Evolutionary conservation across 2,888 invertebrate species (phyloP), one percentile per base, ranked within the genome.

Genomic region (Prenolepis imparis): DNA sequence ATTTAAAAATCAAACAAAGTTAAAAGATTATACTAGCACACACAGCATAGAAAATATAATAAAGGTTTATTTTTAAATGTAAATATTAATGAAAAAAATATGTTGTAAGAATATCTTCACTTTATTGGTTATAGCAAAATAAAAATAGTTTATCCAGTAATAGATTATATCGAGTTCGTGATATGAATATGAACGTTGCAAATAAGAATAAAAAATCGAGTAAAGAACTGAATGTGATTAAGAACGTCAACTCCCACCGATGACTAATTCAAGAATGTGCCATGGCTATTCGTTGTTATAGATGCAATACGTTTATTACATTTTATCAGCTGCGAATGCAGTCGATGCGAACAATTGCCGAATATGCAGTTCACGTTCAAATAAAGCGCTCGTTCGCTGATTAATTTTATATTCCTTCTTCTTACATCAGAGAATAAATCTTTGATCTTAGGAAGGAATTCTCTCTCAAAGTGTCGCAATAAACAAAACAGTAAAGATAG

Each of bases 281-380:
- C 18, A 55, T n/a, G 28, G 15, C 57, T 75, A 24, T 44, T 39
- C 70, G 59, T 68, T 66, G 39, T 44, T 15, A 63, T 66, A 59
- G 32, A 75, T 64, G 70, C 64, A 63, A 67, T 70, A 66, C 74
- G 28, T 36, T 88, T 81, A 70, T 84, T 84, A 67, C 86, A 83
- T 80, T 78, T 84, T 55, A 86, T 57, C 85, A 82, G 77, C 59
- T 64, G 48, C 86, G 88, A 84, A 84, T 87, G 86, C 86, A 88
- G 68, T 41, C 64, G 55, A 44, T 52, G 78, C 86, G 83, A 86
- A 89, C 86, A 90, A 89, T 86, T 84, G 90, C 83, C 84, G 67
- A 75, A 80, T 83, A 84, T 81, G 84, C 32, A 74, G 75, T 74
- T 70, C 74, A 83, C 70, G 82, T 84, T 39, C 28, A 73, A 63